A percentile compares a stretch with the other conserved stretches of the same genome.
phyloP scores from a whole-genome alignment of 2,797 vertebrate species.

The Vultur gryphus region DNA sequence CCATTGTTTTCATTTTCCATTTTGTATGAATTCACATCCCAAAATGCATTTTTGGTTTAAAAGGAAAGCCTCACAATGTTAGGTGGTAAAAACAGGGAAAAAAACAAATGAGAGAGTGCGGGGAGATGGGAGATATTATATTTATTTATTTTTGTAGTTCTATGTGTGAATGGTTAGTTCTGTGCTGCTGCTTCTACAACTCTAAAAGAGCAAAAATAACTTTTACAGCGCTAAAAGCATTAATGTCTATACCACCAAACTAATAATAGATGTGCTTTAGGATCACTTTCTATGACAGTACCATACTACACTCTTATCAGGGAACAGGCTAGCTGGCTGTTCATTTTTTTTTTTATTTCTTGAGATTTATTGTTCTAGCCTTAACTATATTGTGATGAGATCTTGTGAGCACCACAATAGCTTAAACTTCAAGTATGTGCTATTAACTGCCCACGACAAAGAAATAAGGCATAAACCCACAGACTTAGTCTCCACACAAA shows the following conservation, averaged over 20 bases:
- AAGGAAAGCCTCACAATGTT: not conserved
- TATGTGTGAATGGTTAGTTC: not conserved
- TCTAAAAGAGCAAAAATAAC: not conserved
- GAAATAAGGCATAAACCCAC: not conserved
- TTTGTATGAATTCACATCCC: not conserved
- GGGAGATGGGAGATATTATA: not conserved
- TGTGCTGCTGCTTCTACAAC: not conserved
- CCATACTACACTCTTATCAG: not conserved
- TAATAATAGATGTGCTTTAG: not conserved
- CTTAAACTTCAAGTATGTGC: not conserved
- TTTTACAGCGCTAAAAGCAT: not conserved
- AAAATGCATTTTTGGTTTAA: not conserved
- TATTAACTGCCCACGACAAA: not conserved
- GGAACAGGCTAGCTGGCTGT: not conserved
- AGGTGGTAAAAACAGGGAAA: not conserved
- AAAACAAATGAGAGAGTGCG: accelerated
- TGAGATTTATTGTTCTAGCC: not conserved
- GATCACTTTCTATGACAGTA: not conserved
- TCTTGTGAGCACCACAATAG: not conserved
- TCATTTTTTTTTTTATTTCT: not conserved
- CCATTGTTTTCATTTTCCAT: not conserved
- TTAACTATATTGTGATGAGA: not conserved
- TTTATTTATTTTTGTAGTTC: not conserved
- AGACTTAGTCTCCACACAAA: not conserved
- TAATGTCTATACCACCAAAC: not conserved